A percentile compares a stretch with the other conserved stretches of the same genome.
phyloP scores from a whole-genome alignment of 2,113 vertebrate species.

The Crocuta crocuta region DNA sequence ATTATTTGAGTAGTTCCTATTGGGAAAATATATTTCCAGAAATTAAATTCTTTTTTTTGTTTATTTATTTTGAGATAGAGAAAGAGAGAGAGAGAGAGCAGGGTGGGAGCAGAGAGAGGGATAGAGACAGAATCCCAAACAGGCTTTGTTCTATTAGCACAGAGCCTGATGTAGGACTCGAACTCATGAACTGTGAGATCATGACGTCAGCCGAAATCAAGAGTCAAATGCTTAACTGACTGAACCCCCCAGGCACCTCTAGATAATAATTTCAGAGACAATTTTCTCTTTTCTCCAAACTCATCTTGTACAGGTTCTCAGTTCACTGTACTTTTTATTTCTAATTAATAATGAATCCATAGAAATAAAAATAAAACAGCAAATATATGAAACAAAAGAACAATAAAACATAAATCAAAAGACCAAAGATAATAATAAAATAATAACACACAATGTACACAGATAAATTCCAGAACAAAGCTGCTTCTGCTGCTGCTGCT shows the following conservation, averaged over 20 bases:
- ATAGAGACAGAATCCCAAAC: too few relatives aligned
- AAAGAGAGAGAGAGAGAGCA: too few relatives aligned
- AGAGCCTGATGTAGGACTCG: too few relatives aligned
- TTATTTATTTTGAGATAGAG: too few relatives aligned
- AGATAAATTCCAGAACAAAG: not conserved
- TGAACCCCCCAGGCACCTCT: too few relatives aligned
- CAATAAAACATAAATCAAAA: not conserved
- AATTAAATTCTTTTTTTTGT: not conserved
- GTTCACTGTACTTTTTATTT: not conserved
- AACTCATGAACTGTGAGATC: too few relatives aligned
- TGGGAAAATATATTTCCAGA: constrained; percentile 47
- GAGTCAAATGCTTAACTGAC: too few relatives aligned
- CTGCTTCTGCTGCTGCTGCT: too few relatives aligned
- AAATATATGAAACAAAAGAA: not conserved
- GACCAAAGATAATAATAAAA: not conserved
- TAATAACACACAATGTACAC: not conserved
- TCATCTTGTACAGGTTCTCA: not conserved
- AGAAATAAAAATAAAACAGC: constrained; percentile 34
- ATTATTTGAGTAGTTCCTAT: constrained; percentile 26
- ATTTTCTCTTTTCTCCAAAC: not conserved
- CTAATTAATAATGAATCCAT: constrained; percentile 62
- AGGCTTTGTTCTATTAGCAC: too few relatives aligned
- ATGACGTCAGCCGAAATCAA: too few relatives aligned
- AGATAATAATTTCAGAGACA: not conserved
- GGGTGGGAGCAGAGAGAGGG: too few relatives aligned